Evolutionary conservation across 2,113 vertebrate genomes (phyloP).

Genomic region (Atractosteus spatula): DNA sequence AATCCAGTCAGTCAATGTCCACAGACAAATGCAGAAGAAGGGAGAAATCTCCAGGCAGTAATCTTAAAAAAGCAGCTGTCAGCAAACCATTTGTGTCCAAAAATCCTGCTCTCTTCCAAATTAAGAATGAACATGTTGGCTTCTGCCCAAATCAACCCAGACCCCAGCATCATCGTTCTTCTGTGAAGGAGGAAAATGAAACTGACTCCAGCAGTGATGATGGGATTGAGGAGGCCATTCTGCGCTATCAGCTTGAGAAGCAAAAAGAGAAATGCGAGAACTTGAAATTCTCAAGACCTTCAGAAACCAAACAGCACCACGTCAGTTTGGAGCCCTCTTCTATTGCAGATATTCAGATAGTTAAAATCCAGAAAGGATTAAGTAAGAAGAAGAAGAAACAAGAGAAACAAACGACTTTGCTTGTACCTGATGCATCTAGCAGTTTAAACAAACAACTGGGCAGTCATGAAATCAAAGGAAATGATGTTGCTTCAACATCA

Average conservation of each 20-base stretch:
- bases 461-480: constrained; percentile 40
- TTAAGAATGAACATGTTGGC: constrained; percentile 26
- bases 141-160: constrained; percentile 25
- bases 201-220: constrained; percentile 86
- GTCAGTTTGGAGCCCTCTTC: constrained; percentile 33
- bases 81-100: constrained; percentile 31
- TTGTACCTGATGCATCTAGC: constrained; percentile 5
- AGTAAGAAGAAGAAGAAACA: constrained; percentile 62
- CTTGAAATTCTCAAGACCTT: constrained; percentile 32
- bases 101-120: constrained; percentile 30
- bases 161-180: constrained; percentile 25
- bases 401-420: constrained; percentile 23
- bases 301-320: constrained; percentile 37
- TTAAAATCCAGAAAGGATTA: constrained; percentile 40
- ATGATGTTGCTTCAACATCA: constrained; percentile 37
- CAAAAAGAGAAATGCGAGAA: constrained; percentile 54
- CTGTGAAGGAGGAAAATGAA: constrained; percentile 47
- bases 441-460: constrained; percentile 24
- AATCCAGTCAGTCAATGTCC: constrained; percentile 23
- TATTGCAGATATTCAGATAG: constrained; percentile 50
- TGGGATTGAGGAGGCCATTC: constrained; percentile 91
- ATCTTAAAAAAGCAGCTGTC: constrained; percentile 37
- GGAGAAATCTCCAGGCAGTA: constrained; percentile 49
- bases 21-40: constrained; percentile 48
- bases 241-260: constrained; percentile 84